Base-by-base conservation (phyloP, 2,113 vertebrate species). In the Motacilla alba region DNA sequence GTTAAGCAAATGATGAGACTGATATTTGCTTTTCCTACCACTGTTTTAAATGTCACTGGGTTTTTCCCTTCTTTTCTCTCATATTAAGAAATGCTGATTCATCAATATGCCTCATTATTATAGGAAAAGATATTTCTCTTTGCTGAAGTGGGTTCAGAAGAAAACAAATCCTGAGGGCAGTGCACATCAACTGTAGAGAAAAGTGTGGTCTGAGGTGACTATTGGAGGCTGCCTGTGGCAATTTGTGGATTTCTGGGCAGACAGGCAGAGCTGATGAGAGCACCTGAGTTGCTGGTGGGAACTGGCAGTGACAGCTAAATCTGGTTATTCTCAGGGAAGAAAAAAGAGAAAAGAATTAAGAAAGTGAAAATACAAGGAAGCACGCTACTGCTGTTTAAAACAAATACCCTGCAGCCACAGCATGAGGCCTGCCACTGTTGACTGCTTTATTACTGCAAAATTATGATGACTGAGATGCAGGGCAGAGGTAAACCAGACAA, bases 131-230 rank as follows among this genome's bases (percentile, higher is more conserved):
- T 62, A 69, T 91, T 95, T 92, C 85, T 87, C 49, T 95, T 83
- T 90, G 43, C 55, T 81, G 53, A 77, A 93, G 66, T 63, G 83
- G 88, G 63, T 95, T 90, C 44, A 94, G 82, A 95, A 56, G 46
- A 68, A 93, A 96, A 87, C 52, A 89, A 90, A 90, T 96, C 95
- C 92, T 82, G 87, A 90, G 92, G 95, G 96, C 92, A 95, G 39
- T 47, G 79, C 41, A 66, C 62, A 77, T 79, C 1, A 43, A 9
- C 44, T 94, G 28, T 16, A 80, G 74, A 74, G 79, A 88, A 94
- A 81, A 93, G 39, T 18, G 28, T 0, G 16, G 68, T 84, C 83
- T 74, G 82, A 86, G 52, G 76, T 28, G 66, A 75, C 28, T 80
- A 49, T 16, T 55, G 27, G 80, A 85, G 85, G 72, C 87, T 89